Conservation (phyloP, 2,113 vertebrate species). For the Hippocampus mohnikei region DNA sequence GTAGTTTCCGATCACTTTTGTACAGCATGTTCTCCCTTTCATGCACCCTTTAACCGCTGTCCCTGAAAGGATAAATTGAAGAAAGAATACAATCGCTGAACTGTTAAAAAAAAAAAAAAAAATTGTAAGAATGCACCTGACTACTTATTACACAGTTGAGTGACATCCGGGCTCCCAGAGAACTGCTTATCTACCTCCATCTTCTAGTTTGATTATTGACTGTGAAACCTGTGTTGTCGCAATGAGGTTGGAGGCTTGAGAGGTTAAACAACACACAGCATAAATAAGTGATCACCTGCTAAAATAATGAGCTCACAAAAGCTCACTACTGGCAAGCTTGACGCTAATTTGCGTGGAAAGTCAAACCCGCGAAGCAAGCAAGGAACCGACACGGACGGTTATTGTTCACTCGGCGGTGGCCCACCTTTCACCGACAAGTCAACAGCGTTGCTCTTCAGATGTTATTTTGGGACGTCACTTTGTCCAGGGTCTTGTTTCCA, state of each 20-base stretch:
- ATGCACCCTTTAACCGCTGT: too few relatives aligned
- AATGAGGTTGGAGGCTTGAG: background rate
- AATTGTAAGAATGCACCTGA: too few relatives aligned
- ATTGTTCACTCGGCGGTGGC: background rate
- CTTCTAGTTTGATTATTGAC: background rate
- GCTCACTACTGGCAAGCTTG: background rate
- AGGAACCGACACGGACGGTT: background rate
- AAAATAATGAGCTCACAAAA: slow-evolving; percentile 31
- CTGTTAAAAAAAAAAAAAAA: too few relatives aligned
- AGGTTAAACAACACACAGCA: slow-evolving; percentile 13
- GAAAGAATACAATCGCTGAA: too few relatives aligned
- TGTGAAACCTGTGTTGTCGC: background rate
- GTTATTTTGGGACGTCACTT: slow-evolving; percentile 1
- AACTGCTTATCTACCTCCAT: background rate
- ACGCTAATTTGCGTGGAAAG: background rate
- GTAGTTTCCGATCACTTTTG: too few relatives aligned
- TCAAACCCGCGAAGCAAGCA: slow-evolving; percentile 8
- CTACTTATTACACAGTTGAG: background rate
- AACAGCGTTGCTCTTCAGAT: background rate
- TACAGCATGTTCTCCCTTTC: too few relatives aligned
- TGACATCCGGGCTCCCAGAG: background rate
- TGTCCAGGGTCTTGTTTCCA: slow-evolving; percentile 7
- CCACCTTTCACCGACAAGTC: slow-evolving; percentile 55
- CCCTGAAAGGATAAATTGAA: too few relatives aligned
- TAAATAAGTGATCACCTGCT: slow-evolving; percentile 18